These are phyloP conservation scores for Ichneumoninae sp. DNA, from an alignment of 2,888 invertebrate genomes.

Conservation along the genomic window DNA sequence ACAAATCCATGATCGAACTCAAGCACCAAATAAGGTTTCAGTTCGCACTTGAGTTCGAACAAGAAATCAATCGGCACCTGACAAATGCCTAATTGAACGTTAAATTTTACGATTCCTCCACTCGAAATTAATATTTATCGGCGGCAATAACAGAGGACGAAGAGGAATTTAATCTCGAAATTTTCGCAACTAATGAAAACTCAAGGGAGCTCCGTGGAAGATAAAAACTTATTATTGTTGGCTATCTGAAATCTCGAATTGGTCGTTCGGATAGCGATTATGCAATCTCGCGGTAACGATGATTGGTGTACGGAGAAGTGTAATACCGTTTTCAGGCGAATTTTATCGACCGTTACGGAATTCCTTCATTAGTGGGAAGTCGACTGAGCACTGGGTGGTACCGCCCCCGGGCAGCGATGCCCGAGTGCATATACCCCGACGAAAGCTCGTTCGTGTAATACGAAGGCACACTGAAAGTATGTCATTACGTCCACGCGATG, in stretches of 20 bases:
- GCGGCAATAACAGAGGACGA: too few relatives aligned
- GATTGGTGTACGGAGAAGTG: conserved; percentile 41
- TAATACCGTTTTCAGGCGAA: conserved; percentile 42
- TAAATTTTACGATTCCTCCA: too few relatives aligned
- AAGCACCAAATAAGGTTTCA: too few relatives aligned
- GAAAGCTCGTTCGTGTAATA: conserved; percentile 55
- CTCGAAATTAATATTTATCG: too few relatives aligned
- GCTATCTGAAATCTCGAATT: neutral
- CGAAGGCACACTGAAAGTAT: conserved; percentile 58
- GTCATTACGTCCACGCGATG: conserved; percentile 66
- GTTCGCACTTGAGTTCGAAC: too few relatives aligned
- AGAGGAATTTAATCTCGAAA: neutral
- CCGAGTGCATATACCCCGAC: conserved; percentile 16
- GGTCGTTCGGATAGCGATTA: conserved; percentile 26
- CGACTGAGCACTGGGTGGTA: conserved; percentile 47
- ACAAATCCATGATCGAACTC: too few relatives aligned
- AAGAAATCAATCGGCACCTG: too few relatives aligned
- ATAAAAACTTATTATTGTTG: conserved; percentile 8
- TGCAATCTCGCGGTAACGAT: conserved; percentile 41
- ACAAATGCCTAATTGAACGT: too few relatives aligned
- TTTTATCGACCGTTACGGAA: conserved; percentile 56
- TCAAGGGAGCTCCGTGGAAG: neutral
- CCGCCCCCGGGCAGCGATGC: conserved; percentile 14
- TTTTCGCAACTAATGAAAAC: neutral
- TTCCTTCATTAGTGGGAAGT: conserved; percentile 53